These are phyloP conservation scores for Acholoe squamosa DNA, from an alignment of 2,888 invertebrate genomes.

Conservation along the genomic window DNA sequence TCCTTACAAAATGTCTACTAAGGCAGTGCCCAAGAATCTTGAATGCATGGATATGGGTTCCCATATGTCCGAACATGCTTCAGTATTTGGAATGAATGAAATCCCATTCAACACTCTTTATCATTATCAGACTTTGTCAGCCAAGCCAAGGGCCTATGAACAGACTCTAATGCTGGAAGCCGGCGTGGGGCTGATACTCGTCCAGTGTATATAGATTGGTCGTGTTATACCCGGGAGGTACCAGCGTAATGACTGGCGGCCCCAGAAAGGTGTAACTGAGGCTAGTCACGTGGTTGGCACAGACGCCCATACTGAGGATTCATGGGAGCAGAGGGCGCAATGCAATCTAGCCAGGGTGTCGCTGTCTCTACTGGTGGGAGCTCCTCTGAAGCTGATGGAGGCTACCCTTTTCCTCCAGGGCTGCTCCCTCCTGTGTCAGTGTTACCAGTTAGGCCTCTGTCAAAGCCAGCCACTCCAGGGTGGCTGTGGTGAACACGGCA, in stretches of 20 bases:
- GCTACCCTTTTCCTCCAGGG: not conserved
- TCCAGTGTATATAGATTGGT: slow-evolving; percentile 20
- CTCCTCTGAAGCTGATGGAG: not conserved
- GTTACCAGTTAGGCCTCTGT: too few species aligned
- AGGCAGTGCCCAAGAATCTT: too few species aligned
- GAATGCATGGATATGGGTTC: too few species aligned
- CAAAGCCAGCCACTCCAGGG: too few species aligned
- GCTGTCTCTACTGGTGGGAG: not conserved
- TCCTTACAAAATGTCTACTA: too few species aligned
- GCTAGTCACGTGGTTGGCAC: slow-evolving; percentile 14
- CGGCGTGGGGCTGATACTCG: not conserved
- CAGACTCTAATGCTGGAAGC: not conserved
- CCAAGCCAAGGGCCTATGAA: not conserved
- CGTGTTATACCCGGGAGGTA: not conserved
- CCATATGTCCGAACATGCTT: too few species aligned
- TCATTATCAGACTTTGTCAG: not conserved
- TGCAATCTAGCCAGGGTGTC: slow-evolving; percentile 16
- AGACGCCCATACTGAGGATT: not conserved
- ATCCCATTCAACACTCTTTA: too few species aligned
- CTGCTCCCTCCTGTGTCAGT: not conserved
- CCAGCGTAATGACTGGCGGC: slow-evolving; percentile 26
- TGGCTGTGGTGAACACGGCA: too few species aligned
- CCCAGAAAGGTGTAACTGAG: not conserved
- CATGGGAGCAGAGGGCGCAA: slow-evolving; percentile 19
- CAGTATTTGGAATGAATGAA: too few species aligned